Evolutionary conservation across 2,797 vertebrate genomes (phyloP), one percentile per base, ranked within the genome.

Genomic region (Columba guinea): DNA sequence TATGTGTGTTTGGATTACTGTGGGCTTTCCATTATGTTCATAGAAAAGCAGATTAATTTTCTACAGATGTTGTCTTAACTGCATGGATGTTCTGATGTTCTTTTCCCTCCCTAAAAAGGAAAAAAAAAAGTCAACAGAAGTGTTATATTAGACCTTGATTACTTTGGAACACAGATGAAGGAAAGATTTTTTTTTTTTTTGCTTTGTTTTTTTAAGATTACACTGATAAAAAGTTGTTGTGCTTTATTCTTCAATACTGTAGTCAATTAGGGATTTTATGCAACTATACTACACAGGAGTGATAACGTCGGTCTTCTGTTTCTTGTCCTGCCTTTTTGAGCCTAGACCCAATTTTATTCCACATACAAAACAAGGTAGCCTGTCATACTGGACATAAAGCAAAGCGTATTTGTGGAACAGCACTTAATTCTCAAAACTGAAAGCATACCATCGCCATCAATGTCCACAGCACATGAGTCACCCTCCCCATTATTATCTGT

Each of bases 371-470:
- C 6, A 19, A 84, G 13, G 22, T 10, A 93, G 53, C 19, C 26
- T 7, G 49, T 34, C 22, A 53, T 58, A 59, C 14, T 58, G 12
- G 13, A 21, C 9, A 44, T 30, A 94, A 87, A 76, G 11, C 23
- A 49, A 70, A 79, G 15, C 5, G 3, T 44, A 46, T 14, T 78
- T 46, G 28, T 16, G 28, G 68, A 78, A 46, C 9, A 75, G 23
- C 28, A 63, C 12, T 39, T 52, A 28, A 44, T 78, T 39, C 28
- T 39, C 46, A 35, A 60, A 71, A 92, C 11, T 15, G 24, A 67
- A 46, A 71, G 92, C 98, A 94, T 98, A 99, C 99, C 99, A n/a
- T 99, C 99, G 80, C 99, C 99, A 4, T 99, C 99, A n/a, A 99
- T 99, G 97, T 99, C 99, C 80, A 99, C 98, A 6, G 99, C 98